Base-by-base conservation (phyloP, 1,140 invertebrate species). In the Drosophila azteca region DNA sequence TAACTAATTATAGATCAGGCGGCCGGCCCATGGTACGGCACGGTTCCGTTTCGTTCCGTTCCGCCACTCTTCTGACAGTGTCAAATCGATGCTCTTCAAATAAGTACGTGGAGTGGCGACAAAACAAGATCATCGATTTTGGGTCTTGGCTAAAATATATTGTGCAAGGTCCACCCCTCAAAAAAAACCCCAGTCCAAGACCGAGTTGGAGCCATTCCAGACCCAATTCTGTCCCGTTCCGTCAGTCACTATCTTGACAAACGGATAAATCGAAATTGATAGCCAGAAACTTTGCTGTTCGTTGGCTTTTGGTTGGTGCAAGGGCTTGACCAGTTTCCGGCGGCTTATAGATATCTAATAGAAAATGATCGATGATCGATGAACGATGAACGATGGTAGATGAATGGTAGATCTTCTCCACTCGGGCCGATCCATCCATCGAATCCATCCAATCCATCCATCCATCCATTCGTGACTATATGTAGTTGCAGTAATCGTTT, bases 11-110 rank as follows among this genome's bases (percentile, higher is more conserved):
- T 85, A 74, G 60, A 44, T 26, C 54, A n/a, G 62, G 43, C 55
- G 29, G 24, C 5, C 24, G 29, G 24, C 5, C 24, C 24, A 26
- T 26, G 24, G 24, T 26, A 26, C 24, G 24, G 24, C 17, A 20
- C 17, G 17, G 17, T 20, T 20, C 17, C 17, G 17, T 20, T 20
- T 1, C 17, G 17, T 20, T 20, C 29, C 3, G 13, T n/a, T 24
- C 29, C 54, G 15, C 24, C 51, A 43, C 57, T 13, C 35, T 22
- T 13, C 6, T 72, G 80, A 83, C 80, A 83, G 78, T 83, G 68
- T 64, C 77, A 69, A 72, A 83, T 83, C 72, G 81, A 66, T 77
- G 77, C 72, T 80, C 80, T 83, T 80, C 81, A 80, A 77, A 72
- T 77, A 80, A 81, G 35, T 39, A 8, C 31, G 31, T 51, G 22